Evolutionary conservation across 2,797 vertebrate species (phyloP).

Genomic region (Propithecus perrieri): DNA sequence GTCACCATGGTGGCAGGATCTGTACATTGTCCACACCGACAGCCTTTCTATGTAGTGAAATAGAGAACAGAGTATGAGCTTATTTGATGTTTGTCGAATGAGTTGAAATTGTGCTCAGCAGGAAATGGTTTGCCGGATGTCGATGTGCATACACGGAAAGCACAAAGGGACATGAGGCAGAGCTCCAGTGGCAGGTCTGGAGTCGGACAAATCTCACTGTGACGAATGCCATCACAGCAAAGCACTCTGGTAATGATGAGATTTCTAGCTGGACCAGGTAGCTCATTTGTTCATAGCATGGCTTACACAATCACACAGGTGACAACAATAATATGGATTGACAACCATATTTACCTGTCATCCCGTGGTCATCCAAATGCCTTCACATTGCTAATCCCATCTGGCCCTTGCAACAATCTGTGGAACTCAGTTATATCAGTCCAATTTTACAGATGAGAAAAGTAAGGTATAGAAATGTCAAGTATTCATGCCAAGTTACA

Average conservation of each 20-base stretch:
- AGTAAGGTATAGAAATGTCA: not conserved
- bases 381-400: not conserved
- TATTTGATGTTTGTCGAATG: not conserved
- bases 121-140: not conserved
- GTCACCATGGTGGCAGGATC: not conserved
- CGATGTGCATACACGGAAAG: fast-evolving
- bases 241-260: not conserved
- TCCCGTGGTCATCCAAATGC: not conserved
- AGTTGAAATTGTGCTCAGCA: not conserved
- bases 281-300: not conserved
- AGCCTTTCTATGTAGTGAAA: not conserved
- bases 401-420: not conserved
- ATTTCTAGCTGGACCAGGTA: not conserved
- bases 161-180: fast-evolving
- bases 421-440: no score
- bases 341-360: not conserved
- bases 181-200: not conserved
- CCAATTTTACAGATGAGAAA: not conserved
- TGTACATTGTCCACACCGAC: fast-evolving
- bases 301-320: no score
- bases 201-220: no score
- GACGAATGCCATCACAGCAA: not conserved
- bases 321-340: no score
- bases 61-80: not conserved
- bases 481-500: not conserved